Conservation (phyloP, 2,888 invertebrate genomes). For the Sthenelais limicola region DNA sequence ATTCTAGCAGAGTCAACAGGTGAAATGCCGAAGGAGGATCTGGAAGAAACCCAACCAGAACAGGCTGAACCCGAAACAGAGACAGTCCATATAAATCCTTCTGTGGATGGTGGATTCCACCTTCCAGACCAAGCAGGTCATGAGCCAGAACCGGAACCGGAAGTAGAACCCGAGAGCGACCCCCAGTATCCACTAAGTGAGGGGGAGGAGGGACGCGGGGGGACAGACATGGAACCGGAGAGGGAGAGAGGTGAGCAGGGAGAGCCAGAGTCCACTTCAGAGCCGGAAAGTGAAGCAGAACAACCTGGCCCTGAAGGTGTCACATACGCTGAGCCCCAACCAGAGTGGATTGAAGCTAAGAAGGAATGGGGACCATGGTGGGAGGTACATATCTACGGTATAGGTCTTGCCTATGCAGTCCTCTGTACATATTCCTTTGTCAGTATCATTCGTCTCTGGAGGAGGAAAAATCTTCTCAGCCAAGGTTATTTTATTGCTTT, state of each 20-base stretch:
- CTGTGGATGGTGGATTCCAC: too few relatives aligned
- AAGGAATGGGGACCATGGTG: slow-evolving; percentile 81
- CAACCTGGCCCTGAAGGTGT: slow-evolving; percentile 40
- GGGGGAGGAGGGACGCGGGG: too few relatives aligned
- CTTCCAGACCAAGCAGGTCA: not conserved
- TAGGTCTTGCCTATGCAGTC: slow-evolving; percentile 87
- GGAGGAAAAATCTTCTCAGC: slow-evolving; percentile 87
- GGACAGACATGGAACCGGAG: too few relatives aligned
- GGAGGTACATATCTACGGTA: slow-evolving; percentile 92
- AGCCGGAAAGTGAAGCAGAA: slow-evolving; percentile 46
- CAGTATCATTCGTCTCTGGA: slow-evolving; percentile 88
- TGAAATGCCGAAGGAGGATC: too few relatives aligned
- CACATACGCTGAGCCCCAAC: slow-evolving; percentile 62
- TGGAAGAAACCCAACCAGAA: not conserved
- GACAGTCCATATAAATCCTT: too few relatives aligned
- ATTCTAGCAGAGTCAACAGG: too few relatives aligned
- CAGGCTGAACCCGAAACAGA: not conserved
- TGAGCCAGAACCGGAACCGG: slow-evolving; percentile 7
- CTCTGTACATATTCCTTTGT: slow-evolving; percentile 88
- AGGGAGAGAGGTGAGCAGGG: not conserved
- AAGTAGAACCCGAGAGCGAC: slow-evolving; percentile 3
- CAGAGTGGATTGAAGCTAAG: slow-evolving; percentile 65
- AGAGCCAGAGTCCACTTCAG: slow-evolving; percentile 6
- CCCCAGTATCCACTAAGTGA: too few relatives aligned
- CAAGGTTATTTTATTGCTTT: slow-evolving; percentile 90